Evolutionary conservation across 2,113 vertebrate species (phyloP).

Genomic region (Dicentrarchus labrax): DNA sequence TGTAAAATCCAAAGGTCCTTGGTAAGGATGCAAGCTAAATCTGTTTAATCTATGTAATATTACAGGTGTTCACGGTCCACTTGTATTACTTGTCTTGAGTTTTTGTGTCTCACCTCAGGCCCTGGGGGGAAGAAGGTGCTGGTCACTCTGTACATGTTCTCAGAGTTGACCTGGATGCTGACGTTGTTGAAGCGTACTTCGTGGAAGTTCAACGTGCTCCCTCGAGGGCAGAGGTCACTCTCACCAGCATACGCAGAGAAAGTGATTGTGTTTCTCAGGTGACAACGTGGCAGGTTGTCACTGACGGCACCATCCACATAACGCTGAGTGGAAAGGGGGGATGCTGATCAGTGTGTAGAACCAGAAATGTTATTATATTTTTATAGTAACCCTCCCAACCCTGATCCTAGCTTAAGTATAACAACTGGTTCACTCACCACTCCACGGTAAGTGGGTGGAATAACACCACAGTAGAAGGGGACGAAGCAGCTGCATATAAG

Average conservation of each 20-base stretch:
- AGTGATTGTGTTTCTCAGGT: constrained; percentile 87
- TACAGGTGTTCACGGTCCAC: neutral
- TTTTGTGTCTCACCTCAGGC: constrained; percentile 76
- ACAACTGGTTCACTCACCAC: constrained; percentile 87
- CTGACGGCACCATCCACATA: constrained; percentile 92
- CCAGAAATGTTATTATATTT: neutral
- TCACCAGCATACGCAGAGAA: constrained; percentile 86
- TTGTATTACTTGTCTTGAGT: neutral
- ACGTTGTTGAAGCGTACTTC: constrained; percentile 78
- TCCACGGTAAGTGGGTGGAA: constrained; percentile 91
- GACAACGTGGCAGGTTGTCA: constrained; percentile 85
- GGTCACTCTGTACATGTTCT: constrained; percentile 75
- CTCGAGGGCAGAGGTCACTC: constrained; percentile 77
- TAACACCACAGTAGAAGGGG: constrained; percentile 89
- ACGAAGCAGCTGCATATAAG: constrained; percentile 92
- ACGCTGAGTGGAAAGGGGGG: constrained; percentile 76
- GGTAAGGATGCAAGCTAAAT: neutral
- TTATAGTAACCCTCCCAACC: no score
- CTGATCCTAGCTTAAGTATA: neutral
- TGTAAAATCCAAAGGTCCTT: constrained; percentile 62
- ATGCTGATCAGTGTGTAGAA: neutral
- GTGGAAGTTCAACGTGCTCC: constrained; percentile 58
- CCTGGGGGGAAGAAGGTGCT: constrained; percentile 83
- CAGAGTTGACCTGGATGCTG: constrained; percentile 77
- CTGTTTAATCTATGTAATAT: neutral